These are phyloP conservation scores for Onthophagus sagittarius DNA, from an alignment of 2,888 invertebrate genomes.

Conservation along the genomic window DNA sequence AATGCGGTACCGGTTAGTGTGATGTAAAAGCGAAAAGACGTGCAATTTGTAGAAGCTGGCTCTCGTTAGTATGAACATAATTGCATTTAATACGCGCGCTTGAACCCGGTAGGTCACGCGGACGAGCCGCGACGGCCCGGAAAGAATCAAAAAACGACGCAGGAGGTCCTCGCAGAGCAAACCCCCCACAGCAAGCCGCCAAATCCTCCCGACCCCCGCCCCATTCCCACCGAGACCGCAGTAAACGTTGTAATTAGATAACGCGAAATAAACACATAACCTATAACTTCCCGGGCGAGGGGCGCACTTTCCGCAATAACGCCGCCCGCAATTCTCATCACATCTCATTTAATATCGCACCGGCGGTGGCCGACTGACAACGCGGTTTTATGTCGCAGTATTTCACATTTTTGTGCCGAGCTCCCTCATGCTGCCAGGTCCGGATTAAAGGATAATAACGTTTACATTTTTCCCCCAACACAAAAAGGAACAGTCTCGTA, in stretches of 20 bases:
- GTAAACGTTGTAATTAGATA: slow-evolving; percentile 18
- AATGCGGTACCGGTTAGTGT: neutral
- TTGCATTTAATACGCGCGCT: neutral
- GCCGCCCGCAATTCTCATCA: slow-evolving; percentile 35
- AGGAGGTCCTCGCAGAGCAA: neutral
- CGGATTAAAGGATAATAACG: neutral
- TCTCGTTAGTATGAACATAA: neutral
- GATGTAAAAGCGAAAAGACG: neutral
- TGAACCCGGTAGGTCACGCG: neutral
- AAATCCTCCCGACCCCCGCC: neutral
- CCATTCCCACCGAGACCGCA: neutral
- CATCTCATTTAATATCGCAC: slow-evolving; percentile 41
- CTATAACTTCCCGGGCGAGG: slow-evolving; percentile 9
- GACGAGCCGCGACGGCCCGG: neutral
- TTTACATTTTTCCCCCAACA: neutral
- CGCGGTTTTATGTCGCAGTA: slow-evolving; percentile 38
- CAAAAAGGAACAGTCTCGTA: too few relatives aligned
- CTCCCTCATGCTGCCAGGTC: slow-evolving; percentile 25
- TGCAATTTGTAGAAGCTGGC: neutral
- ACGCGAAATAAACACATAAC: slow-evolving; percentile 22
- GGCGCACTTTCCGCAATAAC: slow-evolving; percentile 22
- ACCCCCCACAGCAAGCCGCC: neutral
- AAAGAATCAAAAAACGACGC: neutral
- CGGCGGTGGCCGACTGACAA: slow-evolving; percentile 35
- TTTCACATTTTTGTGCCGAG: slow-evolving; percentile 29